These are phyloP conservation scores for Stomatorhinus ivindoensis DNA, from an alignment of 2,113 vertebrate genomes.

Conservation along the genomic window DNA sequence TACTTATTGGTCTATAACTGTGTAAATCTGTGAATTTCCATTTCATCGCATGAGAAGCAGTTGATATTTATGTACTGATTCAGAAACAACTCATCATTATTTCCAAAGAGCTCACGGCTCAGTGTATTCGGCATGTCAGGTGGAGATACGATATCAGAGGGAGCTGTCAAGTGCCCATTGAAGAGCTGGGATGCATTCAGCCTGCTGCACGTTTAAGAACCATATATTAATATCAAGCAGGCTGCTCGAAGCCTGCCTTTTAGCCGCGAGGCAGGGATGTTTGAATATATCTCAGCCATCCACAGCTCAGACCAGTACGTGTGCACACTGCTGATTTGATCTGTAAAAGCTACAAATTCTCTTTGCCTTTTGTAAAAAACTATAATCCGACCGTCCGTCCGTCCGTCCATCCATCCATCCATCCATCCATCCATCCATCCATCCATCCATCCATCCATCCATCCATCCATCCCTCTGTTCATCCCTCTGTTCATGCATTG, in stretches of 20 bases:
- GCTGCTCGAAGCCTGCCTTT: background rate
- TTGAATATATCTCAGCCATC: background rate
- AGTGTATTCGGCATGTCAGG: slow-evolving; percentile 15
- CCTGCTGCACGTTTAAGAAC: slow-evolving; percentile 9
- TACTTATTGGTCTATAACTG: background rate
- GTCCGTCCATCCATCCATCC: background rate
- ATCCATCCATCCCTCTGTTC: background rate
- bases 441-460: background rate
- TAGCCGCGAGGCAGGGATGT: background rate
- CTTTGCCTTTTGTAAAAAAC: background rate
- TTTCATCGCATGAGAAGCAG: background rate
- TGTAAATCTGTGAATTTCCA: background rate
- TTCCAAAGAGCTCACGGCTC: slow-evolving; percentile 1
- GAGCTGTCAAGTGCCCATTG: slow-evolving; percentile 23
- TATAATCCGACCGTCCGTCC: background rate
- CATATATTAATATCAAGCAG: slow-evolving; percentile 21
- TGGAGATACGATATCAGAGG: slow-evolving; percentile 8
- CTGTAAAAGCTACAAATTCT: background rate
- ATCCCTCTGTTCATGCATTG: background rate
- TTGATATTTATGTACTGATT: slow-evolving; percentile 24
- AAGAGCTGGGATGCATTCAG: slow-evolving; percentile 10
- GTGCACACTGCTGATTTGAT: background rate
- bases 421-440: background rate
- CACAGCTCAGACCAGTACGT: background rate
- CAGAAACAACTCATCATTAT: slow-evolving; percentile 9